Base-by-base conservation (phyloP, 2,888 invertebrate species). In the Brachypalpus laphriformis region DNA sequence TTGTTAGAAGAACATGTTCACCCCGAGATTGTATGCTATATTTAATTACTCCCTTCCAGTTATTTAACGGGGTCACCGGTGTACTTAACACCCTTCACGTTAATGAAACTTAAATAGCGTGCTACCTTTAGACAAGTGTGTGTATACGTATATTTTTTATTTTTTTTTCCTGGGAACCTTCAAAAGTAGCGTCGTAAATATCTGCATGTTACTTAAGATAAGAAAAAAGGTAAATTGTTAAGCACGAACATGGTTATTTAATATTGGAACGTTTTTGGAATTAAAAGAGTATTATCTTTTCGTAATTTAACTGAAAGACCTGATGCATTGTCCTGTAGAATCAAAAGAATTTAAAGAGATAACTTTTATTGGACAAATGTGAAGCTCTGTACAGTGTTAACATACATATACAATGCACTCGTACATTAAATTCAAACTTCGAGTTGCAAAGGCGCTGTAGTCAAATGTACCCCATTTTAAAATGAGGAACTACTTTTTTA, bases 51-150 rank as follows among this genome's bases (percentile, higher is more conserved):
- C 25, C 3, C 20, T 51, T 25, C 25, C 25, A 51, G 25, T 51
- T 51, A 51, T n/a, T 25, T 51, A 51, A 51, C 47, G 22, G 20
- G 51, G 51, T 51, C 25, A 25, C 22, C 25, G 51, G 25, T 51
- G 22, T 51, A n/a, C 51, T 25, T 51, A 25, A 51, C 22, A 51
- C 22, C 25, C 20, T 51, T n/a, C 25, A 51, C 25, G 25, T 51
- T 51, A 51, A 51, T 51, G n/a, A 25, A 51, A 51, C 6, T 25
- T 51, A 51, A 51, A 25, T 25, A 51, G 22, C 51, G 20, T 51
- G 51, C 7, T 25, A 51, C 25, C 25, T 51, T 51, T 25, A 25
- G 51, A 51, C 51, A 25, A 25, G 14, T 25, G 14, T 25, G 25
- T 11, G 11, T 20, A 22, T 25, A 20, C n/a, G n/a, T 22, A 49